Base-by-base conservation (phyloP, 2,888 invertebrate species). In the Nebria brevicollis region DNA sequence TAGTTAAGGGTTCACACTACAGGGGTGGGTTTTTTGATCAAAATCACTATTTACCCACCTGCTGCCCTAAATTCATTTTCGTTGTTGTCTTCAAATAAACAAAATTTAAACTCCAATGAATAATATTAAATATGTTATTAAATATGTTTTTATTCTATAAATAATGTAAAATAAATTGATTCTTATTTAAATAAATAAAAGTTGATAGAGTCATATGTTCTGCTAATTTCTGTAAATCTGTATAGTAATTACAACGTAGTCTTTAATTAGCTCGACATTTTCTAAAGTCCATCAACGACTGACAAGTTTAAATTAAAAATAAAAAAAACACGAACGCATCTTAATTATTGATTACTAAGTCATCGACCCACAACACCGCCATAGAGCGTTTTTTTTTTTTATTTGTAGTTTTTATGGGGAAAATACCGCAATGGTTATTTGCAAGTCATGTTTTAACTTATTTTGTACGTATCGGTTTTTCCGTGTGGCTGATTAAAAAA, bases 271-370 rank as follows among this genome's bases (percentile, higher is more conserved):
- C 13, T 54, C 54, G 13, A 54, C 54, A 54, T 54, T 54, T 8
- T 54, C 54, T 13, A 8, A 13, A 54, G 13, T 54, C 54, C 54
- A 54, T 54, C 54, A 54, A 2, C 4, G 54, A 8, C 54, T 54
- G 54, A 54, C 54, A 54, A 6, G 11, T 34, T 34, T 34, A 34
- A 2, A 34, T 4, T 4, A 34, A 34, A 54, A 54, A 54, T 6
- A n/a, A 7, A 15, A 26, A 68, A 68, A 68, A 2, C 1, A 0
- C 68, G 3, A 68, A 68, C 68, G 68, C 68, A 68, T 68, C 68
- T 68, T 68, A 68, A 68, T 68, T 68, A 68, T 68, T 68, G 68
- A 68, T 68, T 68, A 68, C 7, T 10, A 7, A 68, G 68, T 68
- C 68, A 68, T 26, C 26, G 68, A 68, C 25, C 26, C 10, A 13